phyloP scores from a whole-genome alignment of 1,140 invertebrate genomes.

The Daktulosphaira vitifoliae region DNA sequence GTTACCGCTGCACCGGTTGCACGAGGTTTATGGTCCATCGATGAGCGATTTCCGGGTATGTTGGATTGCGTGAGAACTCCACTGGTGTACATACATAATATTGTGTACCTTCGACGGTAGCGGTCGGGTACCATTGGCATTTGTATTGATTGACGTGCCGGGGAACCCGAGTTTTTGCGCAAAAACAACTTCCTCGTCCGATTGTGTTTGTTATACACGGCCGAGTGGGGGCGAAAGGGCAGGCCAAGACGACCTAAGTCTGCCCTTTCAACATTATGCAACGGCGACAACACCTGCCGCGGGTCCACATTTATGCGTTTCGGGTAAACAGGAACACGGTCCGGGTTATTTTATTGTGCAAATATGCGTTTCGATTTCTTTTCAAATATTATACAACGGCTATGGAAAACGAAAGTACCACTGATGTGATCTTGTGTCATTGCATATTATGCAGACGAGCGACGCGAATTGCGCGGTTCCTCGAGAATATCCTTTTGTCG shows the following conservation, averaged over 20 bases:
- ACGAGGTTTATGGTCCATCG: too few relatives aligned
- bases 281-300: constrained; percentile 24
- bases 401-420: constrained; percentile 11
- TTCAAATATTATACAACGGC: constrained; percentile 15
- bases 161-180: constrained; percentile 10
- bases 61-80: constrained; percentile 26
- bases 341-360: not conserved
- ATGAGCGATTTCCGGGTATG: not conserved
- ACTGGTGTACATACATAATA: not conserved
- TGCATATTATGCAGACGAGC: too few relatives aligned
- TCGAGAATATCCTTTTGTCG: too few relatives aligned
- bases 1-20: too few relatives aligned
- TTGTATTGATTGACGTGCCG: constrained; percentile 18
- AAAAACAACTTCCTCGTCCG: constrained; percentile 30
- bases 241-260: not conserved
- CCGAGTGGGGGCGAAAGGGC: not conserved
- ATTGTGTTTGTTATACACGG: not conserved
- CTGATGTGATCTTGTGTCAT: too few relatives aligned
- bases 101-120: too few relatives aligned
- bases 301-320: too few relatives aligned
- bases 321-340: constrained; percentile 5
- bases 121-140: too few relatives aligned
- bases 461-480: too few relatives aligned
- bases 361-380: constrained; percentile 21
- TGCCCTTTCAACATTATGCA: constrained; percentile 32